Percentiles rank a stretch among this genome's conserved stretches.
These are phyloP conservation scores for Odontothrips loti DNA, from an alignment of 2,888 invertebrate genomes.

Conservation along the genomic window DNA sequence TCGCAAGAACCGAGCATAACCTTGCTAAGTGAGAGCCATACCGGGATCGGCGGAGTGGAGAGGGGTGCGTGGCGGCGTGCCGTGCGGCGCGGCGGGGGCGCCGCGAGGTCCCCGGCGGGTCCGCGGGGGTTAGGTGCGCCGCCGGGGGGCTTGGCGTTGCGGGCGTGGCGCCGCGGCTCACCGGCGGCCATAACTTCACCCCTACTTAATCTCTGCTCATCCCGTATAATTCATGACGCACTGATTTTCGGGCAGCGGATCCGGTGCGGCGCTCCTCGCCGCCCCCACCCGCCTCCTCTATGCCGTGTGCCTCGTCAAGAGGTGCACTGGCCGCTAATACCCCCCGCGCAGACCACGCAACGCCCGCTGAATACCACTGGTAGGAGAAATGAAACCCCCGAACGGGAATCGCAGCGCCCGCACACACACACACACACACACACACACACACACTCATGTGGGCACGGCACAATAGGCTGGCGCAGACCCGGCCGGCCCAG, in stretches of 20 bases:
- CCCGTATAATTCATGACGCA: conserved; percentile 17
- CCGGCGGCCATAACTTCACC: conserved; percentile 18
- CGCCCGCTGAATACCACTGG: too few relatives aligned
- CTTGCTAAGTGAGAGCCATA: conserved; percentile 18
- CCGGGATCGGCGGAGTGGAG: conserved; percentile 13
- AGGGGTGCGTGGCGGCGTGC: background rate
- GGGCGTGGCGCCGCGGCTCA: background rate
- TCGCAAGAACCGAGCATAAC: conserved; percentile 22
- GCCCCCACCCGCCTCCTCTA: background rate
- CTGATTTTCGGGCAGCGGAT: background rate
- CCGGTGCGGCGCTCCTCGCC: background rate
- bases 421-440: too few relatives aligned
- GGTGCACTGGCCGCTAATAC: too few relatives aligned
- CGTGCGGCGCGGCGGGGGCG: background rate
- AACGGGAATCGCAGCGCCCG: too few relatives aligned
- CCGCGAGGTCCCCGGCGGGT: background rate
- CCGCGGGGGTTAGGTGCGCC: background rate
- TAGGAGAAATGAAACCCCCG: too few relatives aligned
- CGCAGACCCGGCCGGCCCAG: too few relatives aligned
- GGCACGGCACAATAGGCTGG: too few relatives aligned
- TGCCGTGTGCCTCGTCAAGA: background rate
- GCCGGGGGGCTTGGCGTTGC: background rate
- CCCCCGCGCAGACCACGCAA: too few relatives aligned
- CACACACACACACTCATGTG: too few relatives aligned
- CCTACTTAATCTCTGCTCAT: conserved; percentile 26